Percentiles rank a stretch among this genome's conserved stretches.
Evolutionary conservation across 2,113 vertebrate species (phyloP).

Genomic region (Astatotilapia flaviijosephi): DNA sequence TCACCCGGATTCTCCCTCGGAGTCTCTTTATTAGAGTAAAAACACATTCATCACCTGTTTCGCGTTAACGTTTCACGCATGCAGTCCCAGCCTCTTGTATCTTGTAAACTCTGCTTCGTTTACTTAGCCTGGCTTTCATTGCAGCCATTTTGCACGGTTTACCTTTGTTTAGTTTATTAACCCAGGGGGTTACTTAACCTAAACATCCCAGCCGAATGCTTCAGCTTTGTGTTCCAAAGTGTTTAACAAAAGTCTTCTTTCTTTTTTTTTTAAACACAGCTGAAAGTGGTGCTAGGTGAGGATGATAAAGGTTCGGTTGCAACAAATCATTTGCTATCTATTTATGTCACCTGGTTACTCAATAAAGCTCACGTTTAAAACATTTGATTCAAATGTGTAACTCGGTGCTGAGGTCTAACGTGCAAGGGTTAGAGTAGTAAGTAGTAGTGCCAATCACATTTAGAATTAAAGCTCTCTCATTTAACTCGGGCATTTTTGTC

Average conservation of each 20-base stretch:
- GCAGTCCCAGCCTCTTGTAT: slow-evolving; percentile 71
- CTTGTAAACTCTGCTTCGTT: slow-evolving; percentile 96
- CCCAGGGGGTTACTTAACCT: slow-evolving; percentile 94
- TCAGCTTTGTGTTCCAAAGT: slow-evolving; percentile 84
- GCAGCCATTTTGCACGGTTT: slow-evolving; percentile 93
- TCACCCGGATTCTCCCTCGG: slow-evolving; percentile 24
- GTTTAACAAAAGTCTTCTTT: slow-evolving; percentile 78
- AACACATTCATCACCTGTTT: slow-evolving; percentile 84
- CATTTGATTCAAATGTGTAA: neutral
- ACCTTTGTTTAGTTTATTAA: slow-evolving; percentile 99
- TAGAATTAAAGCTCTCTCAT: neutral
- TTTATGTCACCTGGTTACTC: neutral
- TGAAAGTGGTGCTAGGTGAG: slow-evolving; percentile 78
- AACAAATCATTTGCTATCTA: slow-evolving; percentile 18
- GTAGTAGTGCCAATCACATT: neutral
- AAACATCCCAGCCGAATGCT: slow-evolving; percentile 90
- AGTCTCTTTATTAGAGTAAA: slow-evolving; percentile 45
- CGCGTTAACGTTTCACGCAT: slow-evolving; percentile 82
- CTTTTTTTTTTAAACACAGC: slow-evolving; percentile 52
- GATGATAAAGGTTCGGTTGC: slow-evolving; percentile 79
- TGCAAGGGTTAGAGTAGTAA: neutral
- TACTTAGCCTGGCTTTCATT: slow-evolving; percentile 99
- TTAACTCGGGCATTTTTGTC: neutral
- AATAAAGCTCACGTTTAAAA: neutral
- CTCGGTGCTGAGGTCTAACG: neutral